Base-by-base conservation (phyloP, 1,140 invertebrate genomes). In the Lysiphlebus fabarum region DNA sequence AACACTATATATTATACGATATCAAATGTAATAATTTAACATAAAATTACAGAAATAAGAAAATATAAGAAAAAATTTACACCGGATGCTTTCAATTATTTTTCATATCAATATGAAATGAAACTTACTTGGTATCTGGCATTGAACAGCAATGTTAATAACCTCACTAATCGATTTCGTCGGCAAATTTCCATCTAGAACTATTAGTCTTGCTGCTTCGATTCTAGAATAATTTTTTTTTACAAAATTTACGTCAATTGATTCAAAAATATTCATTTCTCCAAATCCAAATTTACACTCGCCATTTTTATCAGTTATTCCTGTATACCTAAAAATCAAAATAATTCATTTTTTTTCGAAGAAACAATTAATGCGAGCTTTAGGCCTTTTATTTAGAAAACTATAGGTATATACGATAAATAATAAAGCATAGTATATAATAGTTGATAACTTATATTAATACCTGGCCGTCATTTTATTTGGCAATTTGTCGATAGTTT, bases 111-210 rank as follows among this genome's bases (percentile, higher is more conserved):
- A 26, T 4, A 26, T n/a, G 34, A 37, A 11, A 37, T 51, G 48
- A 56, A 14, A 74, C 82, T 81, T 75, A 90, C 88, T 86, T 71
- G 91, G 90, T 67, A 88, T 83, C 38, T 82, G 69, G 37, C 84
- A 70, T 53, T 81, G 65, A 6, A 75, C 58, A 40, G 90, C 90
- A 6, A 89, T 66, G 55, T 86, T 70, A 47, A 92, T 70, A 10
- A 86, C 74, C 57, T 81, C 79, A 48, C 82, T 73, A 69, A 95
- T 87, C 1, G 89, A 85, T 34, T 84, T 73, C 47, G 82, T 53
- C 10, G 89, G 83, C 48, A 89, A 74, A 77, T 95, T 96, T 26
- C 87, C 91, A 79, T 96, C 93, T 26, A 95, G 74, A 43, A 93
- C 76, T 34, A 96, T 82, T 9, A 95, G 68, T 6, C 89, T 84